Evolutionary conservation across 2,113 vertebrate genomes (phyloP), one percentile per base, ranked within the genome.

Genomic region (Stigmatopora argus): DNA sequence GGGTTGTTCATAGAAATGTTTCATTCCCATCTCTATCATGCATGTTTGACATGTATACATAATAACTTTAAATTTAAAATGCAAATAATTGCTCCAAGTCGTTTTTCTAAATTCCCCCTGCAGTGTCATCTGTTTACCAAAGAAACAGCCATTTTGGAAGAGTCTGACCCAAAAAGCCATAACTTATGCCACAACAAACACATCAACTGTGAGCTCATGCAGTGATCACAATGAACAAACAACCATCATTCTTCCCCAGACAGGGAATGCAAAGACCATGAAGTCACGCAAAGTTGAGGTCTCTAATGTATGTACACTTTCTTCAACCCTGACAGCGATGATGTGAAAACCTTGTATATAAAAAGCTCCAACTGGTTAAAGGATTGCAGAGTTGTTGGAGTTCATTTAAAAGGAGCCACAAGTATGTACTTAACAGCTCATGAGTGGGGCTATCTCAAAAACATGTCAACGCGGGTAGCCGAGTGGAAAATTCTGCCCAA

Each of bases 401-500:
- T 57, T 14, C 53, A 26, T 64, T 70, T 31, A 76, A 66, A 66
- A 8, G 51, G 67, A 60, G 67, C 63, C 72, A 62, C 69, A 77
- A 73, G 53, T 71, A 72, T 63, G 55, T 59, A 75, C 68, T 77
- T 64, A 75, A 47, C 75, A 72, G 71, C 59, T 74, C 73, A 73
- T 67, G 64, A 66, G 60, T 63, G 62, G 23, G 70, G 46, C 47
- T 44, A 71, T 65, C 69, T 69, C 51, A 78, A 64, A 71, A 71
- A 19, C 44, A 46, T 65, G 72, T 64, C 49, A 57, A 48, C 46
- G 66, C 57, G 65, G 64, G 63, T 66, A 66, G 63, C 52, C 15
- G 51, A 64, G 69, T 62, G 69, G 64, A 80, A 80, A 83, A 78
- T 65, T 68, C 65, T 76, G 69, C 66, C 62, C 35, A n/a, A 63